Percentiles rank a stretch among this genome's conserved stretches.
Conservation (phyloP, 2,888 invertebrate species). For the Sarcophaga variegata region DNA sequence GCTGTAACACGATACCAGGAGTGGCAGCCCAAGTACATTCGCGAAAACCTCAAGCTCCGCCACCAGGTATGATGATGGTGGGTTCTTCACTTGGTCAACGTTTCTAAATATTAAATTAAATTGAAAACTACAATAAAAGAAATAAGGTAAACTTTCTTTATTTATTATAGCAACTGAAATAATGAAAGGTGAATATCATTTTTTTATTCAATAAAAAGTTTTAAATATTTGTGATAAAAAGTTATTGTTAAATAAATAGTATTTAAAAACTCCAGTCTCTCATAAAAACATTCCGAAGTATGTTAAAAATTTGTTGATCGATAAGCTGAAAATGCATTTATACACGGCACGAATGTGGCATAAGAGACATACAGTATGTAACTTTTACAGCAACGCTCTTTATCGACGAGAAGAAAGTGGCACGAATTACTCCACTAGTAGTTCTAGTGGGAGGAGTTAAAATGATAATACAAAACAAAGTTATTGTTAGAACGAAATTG, state of each 20-base stretch:
- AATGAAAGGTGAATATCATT: background rate
- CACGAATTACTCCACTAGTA: too few relatives aligned
- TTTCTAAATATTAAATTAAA: slow-evolving; percentile 47
- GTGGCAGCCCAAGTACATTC: slow-evolving; percentile 77
- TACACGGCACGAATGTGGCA: too few relatives aligned
- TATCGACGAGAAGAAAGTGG: too few relatives aligned
- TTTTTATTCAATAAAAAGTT: background rate
- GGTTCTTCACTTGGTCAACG: slow-evolving; percentile 63
- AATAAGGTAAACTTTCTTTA: background rate
- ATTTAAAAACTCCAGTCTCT: too few relatives aligned
- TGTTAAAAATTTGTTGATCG: too few relatives aligned
- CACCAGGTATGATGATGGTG: slow-evolving; percentile 51
- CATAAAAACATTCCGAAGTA: too few relatives aligned
- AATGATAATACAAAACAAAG: too few relatives aligned
- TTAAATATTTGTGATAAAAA: background rate
- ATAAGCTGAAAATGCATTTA: too few relatives aligned
- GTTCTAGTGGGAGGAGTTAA: too few relatives aligned
- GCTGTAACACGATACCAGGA: slow-evolving; percentile 89
- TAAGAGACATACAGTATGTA: too few relatives aligned
- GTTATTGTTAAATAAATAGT: background rate
- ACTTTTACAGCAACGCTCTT: too few relatives aligned
- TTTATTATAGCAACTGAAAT: background rate
- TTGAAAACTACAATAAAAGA: background rate
- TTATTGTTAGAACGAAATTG: too few relatives aligned
- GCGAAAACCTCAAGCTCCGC: slow-evolving; percentile 75